phyloP scores from a whole-genome alignment of 2,888 invertebrate species.

The Globia sparganii region DNA sequence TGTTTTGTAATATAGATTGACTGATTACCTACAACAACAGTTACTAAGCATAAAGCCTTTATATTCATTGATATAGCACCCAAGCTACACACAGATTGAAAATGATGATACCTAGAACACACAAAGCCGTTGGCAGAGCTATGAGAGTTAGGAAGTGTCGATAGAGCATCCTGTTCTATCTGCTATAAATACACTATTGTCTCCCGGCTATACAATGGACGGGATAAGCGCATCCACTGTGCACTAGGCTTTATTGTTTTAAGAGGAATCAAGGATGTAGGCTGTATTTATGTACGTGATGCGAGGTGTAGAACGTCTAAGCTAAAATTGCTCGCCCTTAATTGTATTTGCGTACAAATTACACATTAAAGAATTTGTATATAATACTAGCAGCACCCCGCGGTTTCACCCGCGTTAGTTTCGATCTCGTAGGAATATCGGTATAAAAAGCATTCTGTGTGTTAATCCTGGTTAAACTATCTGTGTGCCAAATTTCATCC shows the following conservation, averaged over 20 bases:
- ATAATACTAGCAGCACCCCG: too few species aligned
- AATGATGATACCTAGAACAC: conserved; percentile 1
- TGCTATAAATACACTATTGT: conserved; percentile 52
- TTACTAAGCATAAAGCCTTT: not conserved
- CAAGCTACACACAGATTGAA: not conserved
- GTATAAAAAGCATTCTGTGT: too few species aligned
- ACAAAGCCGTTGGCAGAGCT: conserved; percentile 28
- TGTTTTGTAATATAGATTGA: not conserved
- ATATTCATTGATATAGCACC: not conserved
- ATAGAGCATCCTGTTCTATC: conserved; percentile 36
- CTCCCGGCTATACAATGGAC: conserved; percentile 50
- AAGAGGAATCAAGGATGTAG: conserved; percentile 11
- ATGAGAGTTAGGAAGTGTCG: conserved; percentile 31
- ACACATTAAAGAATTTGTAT: too few species aligned
- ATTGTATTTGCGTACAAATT: too few species aligned
- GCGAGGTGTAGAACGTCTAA: not conserved
- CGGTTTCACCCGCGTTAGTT: too few species aligned
- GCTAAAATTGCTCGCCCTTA: not conserved
- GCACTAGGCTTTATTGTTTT: conserved; percentile 38
- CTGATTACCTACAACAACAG: not conserved
- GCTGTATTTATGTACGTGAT: not conserved
- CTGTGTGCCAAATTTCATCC: too few species aligned
- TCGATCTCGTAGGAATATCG: too few species aligned
- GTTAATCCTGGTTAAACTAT: too few species aligned
- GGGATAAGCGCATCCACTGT: conserved; percentile 33